Evolutionary conservation across 2,113 vertebrate genomes (phyloP), one percentile per base, ranked within the genome.

Genomic region (Pipra filicauda): DNA sequence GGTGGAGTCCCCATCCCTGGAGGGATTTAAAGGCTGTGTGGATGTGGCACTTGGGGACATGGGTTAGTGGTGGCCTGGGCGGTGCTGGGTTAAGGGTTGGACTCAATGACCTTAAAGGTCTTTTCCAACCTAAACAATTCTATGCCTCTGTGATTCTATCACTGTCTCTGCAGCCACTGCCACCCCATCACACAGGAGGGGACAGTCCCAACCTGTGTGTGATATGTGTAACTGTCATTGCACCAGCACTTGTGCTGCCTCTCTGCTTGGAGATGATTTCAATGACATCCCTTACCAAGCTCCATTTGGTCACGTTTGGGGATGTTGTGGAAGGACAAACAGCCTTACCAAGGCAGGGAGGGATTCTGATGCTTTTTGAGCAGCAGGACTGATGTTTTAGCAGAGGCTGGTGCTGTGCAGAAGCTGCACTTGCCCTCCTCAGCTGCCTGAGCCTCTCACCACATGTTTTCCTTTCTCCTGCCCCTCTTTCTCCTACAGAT

Each of bases 401-500:
- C 17, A 61, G 48, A 54, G 69, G 14, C n/a, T 10, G 4, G 39
- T 27, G 49, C 65, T 49, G 12, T 13, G 28, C 35, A 61, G 9
- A 69, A 59, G 31, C 58, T 62, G 16, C 3, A 2, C 16, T 73
- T 35, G 9, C 59, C 18, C 66, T 69, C 28, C 70, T 66, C 64
- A 51, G 31, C 64, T 73, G 48, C 57, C 72, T 21, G 15, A 28
- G n/a, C 35, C 43, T 62, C 62, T 37, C 33, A 5, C 66, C 39
- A 23, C 37, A 2, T 2, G 2, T 39, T 93, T 76, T 85, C 35
- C n/a, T 58, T 85, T 54, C 55, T 44, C 20, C 41, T 88, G 1
- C 73, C 62, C 37, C 66, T 80, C 51, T 85, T 49, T 52, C 44
- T 75, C 39, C 39, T 43, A 12, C 95, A 99, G 99, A 99, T 99